phyloP scores from a whole-genome alignment of 2,888 invertebrate species.

The Caenorhabditis sp. region DNA sequence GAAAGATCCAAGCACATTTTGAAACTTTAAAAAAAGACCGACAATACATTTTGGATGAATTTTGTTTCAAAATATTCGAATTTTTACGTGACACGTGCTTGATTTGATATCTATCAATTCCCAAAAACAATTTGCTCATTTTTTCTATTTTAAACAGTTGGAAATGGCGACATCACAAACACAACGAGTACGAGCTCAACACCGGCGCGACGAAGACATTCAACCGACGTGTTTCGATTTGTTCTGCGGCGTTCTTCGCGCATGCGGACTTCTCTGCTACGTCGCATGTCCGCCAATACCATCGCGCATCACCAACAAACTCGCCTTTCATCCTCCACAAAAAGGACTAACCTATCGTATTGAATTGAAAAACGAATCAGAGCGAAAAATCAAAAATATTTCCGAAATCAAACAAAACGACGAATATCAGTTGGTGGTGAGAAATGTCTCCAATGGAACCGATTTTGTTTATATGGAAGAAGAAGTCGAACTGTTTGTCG shows the following conservation, averaged over 20 bases:
- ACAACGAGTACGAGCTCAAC: background rate
- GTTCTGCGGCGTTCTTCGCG: constrained; percentile 26
- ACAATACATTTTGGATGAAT: too few species aligned
- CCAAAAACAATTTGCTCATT: background rate
- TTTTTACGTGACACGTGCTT: too few species aligned
- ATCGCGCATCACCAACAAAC: constrained; percentile 51
- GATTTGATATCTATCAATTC: too few species aligned
- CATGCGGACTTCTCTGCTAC: constrained; percentile 51
- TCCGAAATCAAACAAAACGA: constrained; percentile 19
- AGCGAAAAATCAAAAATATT: constrained; percentile 23
- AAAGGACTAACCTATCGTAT: constrained; percentile 29
- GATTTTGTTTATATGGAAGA: constrained; percentile 10
- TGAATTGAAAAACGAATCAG: constrained; percentile 19
- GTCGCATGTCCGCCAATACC: constrained; percentile 64
- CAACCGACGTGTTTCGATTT: constrained; percentile 30
- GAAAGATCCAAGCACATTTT: too few species aligned
- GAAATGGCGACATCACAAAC: background rate
- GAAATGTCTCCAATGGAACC: constrained; percentile 13
- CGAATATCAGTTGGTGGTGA: constrained; percentile 16
- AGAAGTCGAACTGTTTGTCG: background rate
- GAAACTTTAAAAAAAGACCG: too few species aligned
- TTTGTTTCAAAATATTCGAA: too few species aligned
- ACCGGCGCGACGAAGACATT: background rate
- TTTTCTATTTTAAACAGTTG: background rate
- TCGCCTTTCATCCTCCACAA: constrained; percentile 62